Evolutionary conservation across 2,888 invertebrate genomes (phyloP), one percentile per base, ranked within the genome.

Genomic region (Papilio demoleus): DNA sequence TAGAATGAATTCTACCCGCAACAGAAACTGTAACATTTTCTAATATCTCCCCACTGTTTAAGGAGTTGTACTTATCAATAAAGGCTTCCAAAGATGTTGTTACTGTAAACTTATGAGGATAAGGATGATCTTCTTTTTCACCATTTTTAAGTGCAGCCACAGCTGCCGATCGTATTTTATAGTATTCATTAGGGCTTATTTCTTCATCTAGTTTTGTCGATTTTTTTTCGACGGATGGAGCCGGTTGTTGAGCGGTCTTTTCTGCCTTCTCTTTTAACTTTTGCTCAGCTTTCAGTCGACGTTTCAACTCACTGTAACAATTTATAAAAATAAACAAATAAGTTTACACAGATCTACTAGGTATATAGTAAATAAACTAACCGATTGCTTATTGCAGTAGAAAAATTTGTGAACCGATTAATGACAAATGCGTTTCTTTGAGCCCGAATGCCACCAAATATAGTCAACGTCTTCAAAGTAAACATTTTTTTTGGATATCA

Each of bases 71-170:
- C 80, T 96, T 96, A 56, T 95, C 94, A 75, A 99, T 97, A 80
- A 97, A 99, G 65, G 96, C 95, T 80, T 96, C 95, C 72, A 99
- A 88, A 0, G 99, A 98, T 70, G 94, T 96, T 27, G 96, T 95
- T 0, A 99, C 99, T 86, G 97, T 94, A 84, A 98, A 99, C 90
- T 99, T 99, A 87, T 99, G 99, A 14, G 99, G 99, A 86, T 99
- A 99, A 0, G 99, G 99, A 82, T 97, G 95, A 45, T 94, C 92
- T 27, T 93, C 94, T 60, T 93, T 93, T 9, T 95, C 93, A 14
- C 95, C 94, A 19, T 92, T 87, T 88, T 99, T 99, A 50, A 98
- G 93, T 68, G 96, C 95, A n/a, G 95, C 94, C 22, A 99, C 93
- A 53, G 97, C 96, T 72, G 95, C 94, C 2, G 95, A 94, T 68